Base-by-base conservation (phyloP, 1,140 invertebrate genomes). In the Caenorhabditis elegans region DNA sequence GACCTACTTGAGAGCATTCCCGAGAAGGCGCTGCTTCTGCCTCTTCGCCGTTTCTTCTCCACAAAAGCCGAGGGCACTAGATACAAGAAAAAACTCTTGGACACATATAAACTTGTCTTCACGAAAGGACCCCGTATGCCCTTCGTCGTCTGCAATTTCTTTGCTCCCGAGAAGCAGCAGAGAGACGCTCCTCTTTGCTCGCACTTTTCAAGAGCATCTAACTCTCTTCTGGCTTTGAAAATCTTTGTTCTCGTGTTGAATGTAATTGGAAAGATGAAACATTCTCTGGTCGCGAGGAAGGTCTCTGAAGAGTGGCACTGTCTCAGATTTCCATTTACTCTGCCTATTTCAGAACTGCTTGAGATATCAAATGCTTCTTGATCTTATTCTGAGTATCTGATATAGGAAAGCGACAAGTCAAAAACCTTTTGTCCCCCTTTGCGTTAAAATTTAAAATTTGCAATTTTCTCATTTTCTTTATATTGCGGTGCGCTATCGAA, bases 81-180 rank as follows among this genome's bases (percentile, higher is more conserved):
- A 70, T 70, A 70, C 60, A 70, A 70, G 60, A 70, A 70, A 53
- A 60, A 70, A 70, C 60, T 70, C 60, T 70, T 34, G 60, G 60
- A 70, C 60, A 70, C 31, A 70, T 70, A 70, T 70, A 70, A 65
- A 70, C 60, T 70, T 26, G 60, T 70, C 60, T 8, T 70, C 34
- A 70, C 60, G 28, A 55, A 28, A 24, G 34, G 60, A 19, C 31
- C 31, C 13, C 5, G 15, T 43, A 15, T 70, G 55, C 11, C 28
- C 55, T 36, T 60, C 24, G 6, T 60, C 53, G 53, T 31, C 60
- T 70, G 60, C 60, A 70, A 70, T 39, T 70, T 39, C 34, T 70
- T 70, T n/a, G 34, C 31, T 70, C 26, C 60, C 60, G 60, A 19
- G 60, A 70, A 39, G 34, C 39, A 43, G n/a, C 6, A 4, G 49